Conservation (phyloP, 30 jellyfish, hydroid and myxozoan genomes). For the Hydractinia symbiolongicarpus region DNA sequence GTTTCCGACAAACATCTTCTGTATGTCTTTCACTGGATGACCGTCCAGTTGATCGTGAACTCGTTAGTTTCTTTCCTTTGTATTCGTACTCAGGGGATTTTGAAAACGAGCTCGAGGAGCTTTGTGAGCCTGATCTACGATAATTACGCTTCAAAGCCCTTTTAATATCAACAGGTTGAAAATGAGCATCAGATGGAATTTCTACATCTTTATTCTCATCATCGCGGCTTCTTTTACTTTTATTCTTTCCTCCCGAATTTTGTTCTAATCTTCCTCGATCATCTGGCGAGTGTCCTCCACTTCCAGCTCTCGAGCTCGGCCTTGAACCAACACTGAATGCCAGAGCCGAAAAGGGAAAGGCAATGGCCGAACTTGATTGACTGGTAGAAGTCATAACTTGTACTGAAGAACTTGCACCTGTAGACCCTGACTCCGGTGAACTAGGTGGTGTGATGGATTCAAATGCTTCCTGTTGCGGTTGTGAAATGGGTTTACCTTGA, state of each 20-base stretch:
- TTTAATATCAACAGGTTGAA: constrained; percentile 24
- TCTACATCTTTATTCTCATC: constrained; percentile 15
- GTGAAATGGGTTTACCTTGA: neutral
- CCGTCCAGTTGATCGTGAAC: neutral
- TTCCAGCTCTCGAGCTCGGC: constrained; percentile 48
- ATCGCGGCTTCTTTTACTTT: neutral
- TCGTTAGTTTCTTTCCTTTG: constrained; percentile 7
- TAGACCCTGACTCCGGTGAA: constrained; percentile 64
- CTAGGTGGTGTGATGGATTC: constrained; percentile 89
- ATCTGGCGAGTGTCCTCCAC: constrained; percentile 66
- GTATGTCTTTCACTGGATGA: constrained; percentile 1
- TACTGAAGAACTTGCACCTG: constrained; percentile 22
- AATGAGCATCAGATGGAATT: neutral
- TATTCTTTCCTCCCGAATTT: neutral
- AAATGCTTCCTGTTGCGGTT: constrained; percentile 10
- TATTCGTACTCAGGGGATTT: constrained; percentile 42
- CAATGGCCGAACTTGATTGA: constrained; percentile 31
- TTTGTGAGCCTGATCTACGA: constrained; percentile 37
- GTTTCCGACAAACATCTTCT: neutral
- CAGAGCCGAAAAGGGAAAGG: constrained; percentile 79
- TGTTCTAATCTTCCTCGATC: constrained; percentile 32
- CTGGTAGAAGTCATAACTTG: constrained; percentile 33
- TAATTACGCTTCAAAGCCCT: neutral
- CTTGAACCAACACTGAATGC: constrained; percentile 64
- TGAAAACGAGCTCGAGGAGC: constrained; percentile 28